Conservation (phyloP, 1,140 invertebrate species). For the Drosophila truncata region DNA sequence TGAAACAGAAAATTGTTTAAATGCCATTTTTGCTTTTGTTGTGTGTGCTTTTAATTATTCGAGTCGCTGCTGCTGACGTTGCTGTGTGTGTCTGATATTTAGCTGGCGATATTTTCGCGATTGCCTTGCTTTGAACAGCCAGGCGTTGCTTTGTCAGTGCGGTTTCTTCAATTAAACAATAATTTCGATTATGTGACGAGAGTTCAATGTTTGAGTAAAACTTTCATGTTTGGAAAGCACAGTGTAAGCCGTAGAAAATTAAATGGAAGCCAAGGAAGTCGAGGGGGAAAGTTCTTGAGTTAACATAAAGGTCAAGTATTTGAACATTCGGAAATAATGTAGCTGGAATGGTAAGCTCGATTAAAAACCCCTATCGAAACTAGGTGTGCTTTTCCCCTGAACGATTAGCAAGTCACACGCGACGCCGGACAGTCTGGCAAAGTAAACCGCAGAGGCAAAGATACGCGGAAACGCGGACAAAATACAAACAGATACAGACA, state of each 20-base stretch:
- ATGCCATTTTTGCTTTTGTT: conserved; percentile 47
- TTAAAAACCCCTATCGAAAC: background rate
- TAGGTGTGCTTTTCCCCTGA: background rate
- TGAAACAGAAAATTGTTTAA: conserved; percentile 58
- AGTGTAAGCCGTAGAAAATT: conserved; percentile 18
- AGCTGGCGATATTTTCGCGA: conserved; percentile 11
- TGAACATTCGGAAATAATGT: background rate
- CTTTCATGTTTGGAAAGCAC: conserved; percentile 22
- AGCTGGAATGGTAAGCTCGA: too few relatives aligned
- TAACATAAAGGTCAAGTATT: too few relatives aligned
- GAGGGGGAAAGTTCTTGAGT: background rate
- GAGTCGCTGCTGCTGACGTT: conserved; percentile 25
- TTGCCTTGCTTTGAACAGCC: conserved; percentile 4
- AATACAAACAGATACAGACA: conserved; percentile 6
- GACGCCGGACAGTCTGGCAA: conserved; percentile 32
- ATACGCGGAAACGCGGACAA: background rate
- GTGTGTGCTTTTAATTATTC: conserved; percentile 39
- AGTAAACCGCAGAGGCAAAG: conserved; percentile 26
- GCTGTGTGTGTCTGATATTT: conserved; percentile 18
- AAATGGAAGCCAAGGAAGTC: background rate
- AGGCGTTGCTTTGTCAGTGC: conserved; percentile 12
- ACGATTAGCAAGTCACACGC: background rate
- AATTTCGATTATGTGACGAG: conserved; percentile 54
- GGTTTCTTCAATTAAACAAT: conserved; percentile 53
- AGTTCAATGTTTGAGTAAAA: conserved; percentile 39